Base-by-base conservation (phyloP, 2,888 invertebrate species). In the Carabus problematicus region DNA sequence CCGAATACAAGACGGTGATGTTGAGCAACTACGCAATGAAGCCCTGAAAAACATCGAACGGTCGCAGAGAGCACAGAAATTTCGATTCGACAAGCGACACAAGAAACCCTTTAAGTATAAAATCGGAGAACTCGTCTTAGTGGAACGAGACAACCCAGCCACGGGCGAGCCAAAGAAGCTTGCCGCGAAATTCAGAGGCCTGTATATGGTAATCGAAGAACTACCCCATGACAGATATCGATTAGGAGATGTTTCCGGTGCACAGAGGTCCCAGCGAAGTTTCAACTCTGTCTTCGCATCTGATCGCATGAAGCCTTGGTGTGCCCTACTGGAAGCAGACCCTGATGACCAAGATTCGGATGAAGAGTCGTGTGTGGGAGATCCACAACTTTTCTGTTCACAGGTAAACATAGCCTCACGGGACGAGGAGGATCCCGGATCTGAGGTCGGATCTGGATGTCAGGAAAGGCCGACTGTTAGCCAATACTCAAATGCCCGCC, bases 131-230 rank as follows among this genome's bases (percentile, higher is more conserved):
- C 49, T 72, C 18, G 72, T 73, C 6, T 14, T 72, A 7, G 66
- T 72, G n/a, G 62, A 70, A 47, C 59, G 70, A 64, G 67, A 70
- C 41, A 49, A 63, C n/a, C 8, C 54, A 14, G 63, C 70, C 7
- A 73, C 69, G 7, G 72, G 73, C 55, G 69, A 70, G n/a, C 72
- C 73, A n/a, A 45, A 72, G 49, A 75, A 76, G 63, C 58, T 74
- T 39, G 71, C 72, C 61, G 72, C 73, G 9, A n/a, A 70, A 8
- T 75, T 71, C 39, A 73, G 72, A 40, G 75, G 75, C 1, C 73
- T 73, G 8, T 75, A 74, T 58, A 40, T 72, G 8, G 62, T 74
- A n/a, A 70, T 58, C 9, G 63, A 72, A 56, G 71, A 59, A 1
- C 62, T n/a, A n/a, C n/a, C n/a, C n/a, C n/a, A 71, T n/a, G 73